A percentile compares a stretch with the other conserved stretches of the same genome.
Conservation (phyloP, 2,797 vertebrate genomes). For the Rhinatrema bivittatum region DNA sequence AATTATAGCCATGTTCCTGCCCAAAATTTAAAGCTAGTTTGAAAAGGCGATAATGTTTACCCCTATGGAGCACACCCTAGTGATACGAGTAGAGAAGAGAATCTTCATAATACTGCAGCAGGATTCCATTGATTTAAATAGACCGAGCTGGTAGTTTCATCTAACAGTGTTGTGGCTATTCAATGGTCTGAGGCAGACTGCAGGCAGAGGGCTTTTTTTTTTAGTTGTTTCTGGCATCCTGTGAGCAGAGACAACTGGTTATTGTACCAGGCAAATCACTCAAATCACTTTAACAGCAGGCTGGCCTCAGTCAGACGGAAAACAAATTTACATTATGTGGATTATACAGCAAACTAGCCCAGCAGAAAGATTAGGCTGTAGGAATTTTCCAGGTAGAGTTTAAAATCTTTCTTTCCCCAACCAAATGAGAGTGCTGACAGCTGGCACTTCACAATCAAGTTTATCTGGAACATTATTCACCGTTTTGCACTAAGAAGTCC, state of each 20-base stretch:
- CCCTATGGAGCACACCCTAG: slow-evolving; percentile 3
- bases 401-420: slow-evolving; percentile 47
- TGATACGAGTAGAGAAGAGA: slow-evolving; percentile 20
- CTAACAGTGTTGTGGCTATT: slow-evolving; percentile 40
- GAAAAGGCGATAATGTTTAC: slow-evolving; percentile 11
- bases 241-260: slow-evolving; percentile 38
- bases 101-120: slow-evolving; percentile 24
- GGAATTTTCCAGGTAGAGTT: slow-evolving; percentile 45
- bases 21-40: slow-evolving; percentile 11
- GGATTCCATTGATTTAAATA: slow-evolving; percentile 40
- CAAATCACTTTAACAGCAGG: slow-evolving; percentile 48
- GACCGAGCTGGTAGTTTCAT: slow-evolving; percentile 38
- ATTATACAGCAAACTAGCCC: slow-evolving; percentile 41
- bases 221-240: slow-evolving; percentile 39
- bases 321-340: slow-evolving; percentile 40
- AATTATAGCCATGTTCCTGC: background rate
- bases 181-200: slow-evolving; percentile 34
- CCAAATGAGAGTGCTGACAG: slow-evolving; percentile 45
- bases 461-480: slow-evolving; percentile 53
- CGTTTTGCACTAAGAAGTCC: slow-evolving; percentile 42
- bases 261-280: slow-evolving; percentile 42
- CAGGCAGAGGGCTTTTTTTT: slow-evolving; percentile 38
- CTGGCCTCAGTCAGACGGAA: slow-evolving; percentile 41
- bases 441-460: slow-evolving; percentile 49
- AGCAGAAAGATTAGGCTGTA: slow-evolving; percentile 46